These are phyloP conservation scores for Trachelus iudaicus DNA, from an alignment of 2,888 invertebrate genomes.

Conservation along the genomic window DNA sequence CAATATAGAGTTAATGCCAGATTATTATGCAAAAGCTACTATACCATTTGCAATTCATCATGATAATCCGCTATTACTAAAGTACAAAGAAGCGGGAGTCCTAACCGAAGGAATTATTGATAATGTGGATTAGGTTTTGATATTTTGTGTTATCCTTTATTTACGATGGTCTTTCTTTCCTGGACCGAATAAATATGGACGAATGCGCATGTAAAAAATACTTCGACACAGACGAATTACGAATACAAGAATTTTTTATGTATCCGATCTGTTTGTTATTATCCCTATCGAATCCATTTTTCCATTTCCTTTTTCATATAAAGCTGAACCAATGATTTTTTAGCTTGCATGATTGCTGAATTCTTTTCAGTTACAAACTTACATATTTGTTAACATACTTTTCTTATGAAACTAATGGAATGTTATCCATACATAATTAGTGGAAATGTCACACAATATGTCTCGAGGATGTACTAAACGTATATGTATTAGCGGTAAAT, in stretches of 20 bases:
- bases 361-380: background rate
- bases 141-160: background rate
- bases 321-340: background rate
- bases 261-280: background rate
- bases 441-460: background rate
- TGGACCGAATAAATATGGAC: background rate
- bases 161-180: background rate
- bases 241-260: background rate
- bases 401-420: background rate
- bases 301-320: background rate
- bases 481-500: background rate
- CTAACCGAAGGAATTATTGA: constrained; percentile 36
- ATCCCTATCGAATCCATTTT: background rate
- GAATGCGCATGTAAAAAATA: background rate
- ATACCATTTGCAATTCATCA: constrained; percentile 85
- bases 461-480: background rate
- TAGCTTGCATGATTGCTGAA: background rate
- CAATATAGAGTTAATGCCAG: constrained; percentile 84
- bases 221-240: background rate
- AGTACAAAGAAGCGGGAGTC: constrained; percentile 72
- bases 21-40: constrained; percentile 87
- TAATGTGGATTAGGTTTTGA: background rate
- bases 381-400: background rate
- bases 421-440: background rate
- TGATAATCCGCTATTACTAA: constrained; percentile 77